Evolutionary conservation across 2,888 invertebrate genomes (phyloP), one percentile per base, ranked within the genome.

Genomic region (Polydrusus pterygomalis): DNA sequence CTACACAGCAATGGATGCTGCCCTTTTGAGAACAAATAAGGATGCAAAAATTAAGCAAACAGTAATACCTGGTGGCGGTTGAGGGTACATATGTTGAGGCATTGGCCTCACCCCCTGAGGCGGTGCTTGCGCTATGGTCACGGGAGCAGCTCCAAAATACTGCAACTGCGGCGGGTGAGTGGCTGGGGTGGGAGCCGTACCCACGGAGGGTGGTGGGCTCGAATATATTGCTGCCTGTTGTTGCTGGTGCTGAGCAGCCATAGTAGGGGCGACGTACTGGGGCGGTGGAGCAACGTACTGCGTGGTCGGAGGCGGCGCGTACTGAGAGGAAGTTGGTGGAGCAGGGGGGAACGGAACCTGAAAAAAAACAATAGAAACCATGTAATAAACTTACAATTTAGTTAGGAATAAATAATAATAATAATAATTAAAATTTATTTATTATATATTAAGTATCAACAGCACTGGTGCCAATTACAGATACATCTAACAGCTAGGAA

Each of bases 261-360:
- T 56, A 0, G 77, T 62, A 11, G 77, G 67, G 10, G 51, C 43
- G 7, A 75, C 79, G 25, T 77, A 79, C 49, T 76, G 80, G 34
- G 73, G 82, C 43, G 78, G 80, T 8, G 80, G 81, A 25, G 80
- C 78, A 6, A 75, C 76, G 67, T 80, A 77, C 45, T 77, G 77
- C 9, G 77, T 51, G 5, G 74, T 54, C 7, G 77, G 40, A 17
- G 86, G 86, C 30, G 85, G 84, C 6, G 82, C 75, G 79, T 40
- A 80, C 79, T 63, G 79, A 75, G 43, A 78, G 15, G 81, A 78
- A 18, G 81, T 70, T 38, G 77, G 62, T 13, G 75, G 68, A 8
- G 71, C 74, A 45, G 60, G 74, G 15, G 72, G 58, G 47, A 76
- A 76, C 2, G 75, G 70, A 34, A 74, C 70, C 74, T 77, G 51